Conservation (phyloP, 2,888 invertebrate species). For the Aromia moschata region DNA sequence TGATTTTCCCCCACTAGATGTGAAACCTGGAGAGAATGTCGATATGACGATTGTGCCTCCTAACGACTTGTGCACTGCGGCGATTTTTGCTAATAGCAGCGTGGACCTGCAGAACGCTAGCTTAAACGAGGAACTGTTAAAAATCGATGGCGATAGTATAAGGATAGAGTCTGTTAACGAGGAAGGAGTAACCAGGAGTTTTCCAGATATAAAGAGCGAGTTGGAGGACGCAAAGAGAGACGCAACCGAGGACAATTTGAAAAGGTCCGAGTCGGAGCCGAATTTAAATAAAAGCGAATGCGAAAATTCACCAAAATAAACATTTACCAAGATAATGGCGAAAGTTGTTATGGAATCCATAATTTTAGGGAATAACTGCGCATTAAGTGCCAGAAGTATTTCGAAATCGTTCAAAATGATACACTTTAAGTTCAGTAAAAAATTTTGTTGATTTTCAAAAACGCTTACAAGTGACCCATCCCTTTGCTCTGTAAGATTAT, state of each 20-base stretch:
- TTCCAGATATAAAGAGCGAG: constrained; percentile 69
- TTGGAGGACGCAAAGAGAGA: constrained; percentile 55
- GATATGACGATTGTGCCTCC: constrained; percentile 40
- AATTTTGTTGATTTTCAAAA: too few species aligned
- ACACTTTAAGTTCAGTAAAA: too few species aligned
- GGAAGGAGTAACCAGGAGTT: constrained; percentile 69
- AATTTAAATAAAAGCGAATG: constrained; percentile 42
- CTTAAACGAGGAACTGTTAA: constrained; percentile 77
- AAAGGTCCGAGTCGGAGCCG: constrained; percentile 73
- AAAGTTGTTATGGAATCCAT: too few species aligned
- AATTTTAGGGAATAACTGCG: too few species aligned
- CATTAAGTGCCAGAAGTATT: too few species aligned
- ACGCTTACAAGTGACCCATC: too few species aligned
- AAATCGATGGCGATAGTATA: constrained; percentile 59
- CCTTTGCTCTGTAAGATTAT: too few species aligned
- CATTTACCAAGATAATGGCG: too few species aligned
- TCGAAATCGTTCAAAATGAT: too few species aligned
- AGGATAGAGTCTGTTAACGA: constrained; percentile 55
- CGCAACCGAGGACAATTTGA: constrained; percentile 60
- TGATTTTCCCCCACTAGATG: constrained; percentile 41
- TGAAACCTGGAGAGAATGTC: constrained; percentile 22
- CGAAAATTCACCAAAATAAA: constrained; percentile 28
- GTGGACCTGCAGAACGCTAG: constrained; percentile 84
- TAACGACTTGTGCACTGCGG: constrained; percentile 74
- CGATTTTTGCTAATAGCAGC: constrained; percentile 87